Evolutionary conservation across 2,113 vertebrate species (phyloP), one percentile per base, ranked within the genome.

Genomic region (Lichenostomus cassidix): DNA sequence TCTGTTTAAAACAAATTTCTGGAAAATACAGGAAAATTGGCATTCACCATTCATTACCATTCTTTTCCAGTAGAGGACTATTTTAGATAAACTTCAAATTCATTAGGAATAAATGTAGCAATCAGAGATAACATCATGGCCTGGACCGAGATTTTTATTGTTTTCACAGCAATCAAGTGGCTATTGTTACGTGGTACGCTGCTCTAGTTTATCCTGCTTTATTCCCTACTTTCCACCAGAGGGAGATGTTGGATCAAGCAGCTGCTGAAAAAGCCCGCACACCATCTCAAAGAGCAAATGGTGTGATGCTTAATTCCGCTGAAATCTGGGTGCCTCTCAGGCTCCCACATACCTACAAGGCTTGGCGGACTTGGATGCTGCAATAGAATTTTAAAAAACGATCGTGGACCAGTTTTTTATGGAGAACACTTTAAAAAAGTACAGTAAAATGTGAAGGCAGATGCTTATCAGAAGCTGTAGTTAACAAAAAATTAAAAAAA

Each of bases 161-260:
- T 90, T 77, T 79, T 49, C 68, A 39, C 23, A 37, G 9, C 80
- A 58, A n/a, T 29, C 56, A 50, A 81, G 21, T 19, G n/a, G 15
- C 42, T 49, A 21, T 13, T 10, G 2, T 60, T 20, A 4, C 1
- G 3, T 33, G 37, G 29, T 33, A 19, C 1, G 14, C 13, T 4
- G 41, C 33, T 68, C 44, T 39, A 6, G 59, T 83, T 83, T 81
- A 10, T 59, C 24, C 59, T 75, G 95, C 56, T 68, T n/a, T 56
- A 23, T 44, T 76, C 35, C 27, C 14, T 15, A 0, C 28, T 44
- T 37, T 65, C 97, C 97, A 94, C 83, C 52, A 97, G 97, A 96
- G 95, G 94, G 95, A 69, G 92, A 55, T 90, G 63, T 97, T 96
- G 87, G 78, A 96, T 89, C 82, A 77, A 76, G 50, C 65, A 86